Conservation (phyloP, 2,888 invertebrate genomes). For the Rugalucina vietnamica region DNA sequence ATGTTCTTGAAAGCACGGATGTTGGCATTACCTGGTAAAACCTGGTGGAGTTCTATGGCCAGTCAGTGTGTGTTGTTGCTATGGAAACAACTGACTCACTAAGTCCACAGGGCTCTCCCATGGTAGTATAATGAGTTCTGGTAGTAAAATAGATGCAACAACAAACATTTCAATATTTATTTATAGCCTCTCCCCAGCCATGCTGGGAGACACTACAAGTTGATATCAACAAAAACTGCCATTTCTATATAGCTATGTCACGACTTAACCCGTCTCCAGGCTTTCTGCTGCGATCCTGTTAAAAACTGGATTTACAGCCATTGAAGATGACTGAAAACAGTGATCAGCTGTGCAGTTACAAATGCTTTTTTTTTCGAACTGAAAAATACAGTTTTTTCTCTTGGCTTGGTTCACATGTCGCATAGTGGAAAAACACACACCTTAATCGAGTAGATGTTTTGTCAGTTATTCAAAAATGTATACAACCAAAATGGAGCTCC, state of each 20-base stretch:
- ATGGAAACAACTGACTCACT: too few relatives aligned
- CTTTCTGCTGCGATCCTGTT: background rate
- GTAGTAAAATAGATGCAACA: too few relatives aligned
- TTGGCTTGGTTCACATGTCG: background rate
- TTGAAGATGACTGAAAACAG: background rate
- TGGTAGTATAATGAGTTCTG: too few relatives aligned
- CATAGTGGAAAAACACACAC: background rate
- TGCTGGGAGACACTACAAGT: background rate
- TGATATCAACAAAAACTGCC: slow-evolving; percentile 7
- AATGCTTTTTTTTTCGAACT: background rate
- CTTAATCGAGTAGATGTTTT: too few relatives aligned
- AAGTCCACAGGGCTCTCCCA: too few relatives aligned
- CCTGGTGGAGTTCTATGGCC: too few relatives aligned
- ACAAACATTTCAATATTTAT: slow-evolving; percentile 15
- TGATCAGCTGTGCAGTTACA: background rate
- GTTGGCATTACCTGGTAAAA: too few relatives aligned
- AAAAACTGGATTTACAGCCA: background rate
- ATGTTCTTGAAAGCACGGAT: too few relatives aligned
- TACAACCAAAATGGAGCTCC: too few relatives aligned
- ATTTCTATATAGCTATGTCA: background rate
- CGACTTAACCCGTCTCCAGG: background rate
- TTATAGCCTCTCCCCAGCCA: background rate
- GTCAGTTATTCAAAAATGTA: too few relatives aligned
- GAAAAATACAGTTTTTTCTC: background rate
- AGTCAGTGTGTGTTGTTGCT: too few relatives aligned